phyloP scores from a whole-genome alignment of 2,113 vertebrate genomes.

The Leucosticte australis region DNA sequence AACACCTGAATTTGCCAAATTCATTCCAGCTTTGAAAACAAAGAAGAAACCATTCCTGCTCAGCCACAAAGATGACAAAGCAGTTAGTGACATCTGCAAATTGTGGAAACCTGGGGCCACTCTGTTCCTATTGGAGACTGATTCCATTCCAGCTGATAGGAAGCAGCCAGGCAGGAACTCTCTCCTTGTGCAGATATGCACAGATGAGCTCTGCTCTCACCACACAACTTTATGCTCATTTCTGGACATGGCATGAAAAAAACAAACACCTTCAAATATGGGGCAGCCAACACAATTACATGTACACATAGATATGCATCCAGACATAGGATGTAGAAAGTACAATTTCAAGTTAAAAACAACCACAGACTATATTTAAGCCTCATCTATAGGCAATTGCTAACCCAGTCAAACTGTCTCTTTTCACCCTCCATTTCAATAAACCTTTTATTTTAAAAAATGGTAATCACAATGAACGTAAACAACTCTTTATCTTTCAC shows the following conservation, averaged over 20 bases:
- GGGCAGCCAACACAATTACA: neutral
- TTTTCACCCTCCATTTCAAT: neutral
- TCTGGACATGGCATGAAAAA: neutral
- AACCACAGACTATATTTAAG: neutral
- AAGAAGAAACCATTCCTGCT: neutral
- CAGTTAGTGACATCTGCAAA: neutral
- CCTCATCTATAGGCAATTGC: neutral
- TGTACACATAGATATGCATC: neutral
- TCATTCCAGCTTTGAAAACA: neutral
- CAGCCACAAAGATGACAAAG: neutral
- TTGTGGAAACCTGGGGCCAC: fast-evolving
- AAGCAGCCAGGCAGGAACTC: neutral
- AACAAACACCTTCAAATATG: neutral
- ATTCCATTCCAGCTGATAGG: neutral
- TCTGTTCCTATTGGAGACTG: neutral
- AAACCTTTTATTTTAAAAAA: conserved; percentile 3
- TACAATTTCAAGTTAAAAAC: conserved; percentile 1
- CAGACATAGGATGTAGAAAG: neutral
- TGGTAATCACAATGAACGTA: neutral
- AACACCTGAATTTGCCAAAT: neutral
- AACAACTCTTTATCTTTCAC: conserved; percentile 44
- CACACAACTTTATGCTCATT: neutral
- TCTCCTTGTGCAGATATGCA: neutral
- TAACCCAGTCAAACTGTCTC: neutral
- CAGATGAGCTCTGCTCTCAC: neutral